These are phyloP conservation scores for Chironomus riparius DNA, from an alignment of 2,888 invertebrate species.

Conservation along the genomic window DNA sequence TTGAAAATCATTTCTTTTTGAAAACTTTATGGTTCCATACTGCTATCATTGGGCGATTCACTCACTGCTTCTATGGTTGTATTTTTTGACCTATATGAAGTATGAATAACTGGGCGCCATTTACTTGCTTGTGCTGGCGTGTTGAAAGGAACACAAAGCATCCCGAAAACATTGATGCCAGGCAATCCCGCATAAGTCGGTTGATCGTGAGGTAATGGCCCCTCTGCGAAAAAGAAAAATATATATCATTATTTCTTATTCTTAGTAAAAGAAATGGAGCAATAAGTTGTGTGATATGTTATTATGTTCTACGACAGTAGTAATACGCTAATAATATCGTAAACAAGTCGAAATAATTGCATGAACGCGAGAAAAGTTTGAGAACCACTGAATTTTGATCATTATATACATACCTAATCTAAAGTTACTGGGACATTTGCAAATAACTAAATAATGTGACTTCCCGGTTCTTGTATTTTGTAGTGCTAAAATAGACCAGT, in stretches of 20 bases:
- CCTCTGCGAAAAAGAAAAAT: constrained; percentile 51
- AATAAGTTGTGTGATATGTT: too few species aligned
- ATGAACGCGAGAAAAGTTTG: too few species aligned
- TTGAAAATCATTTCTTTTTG: too few species aligned
- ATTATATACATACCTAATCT: constrained; percentile 61
- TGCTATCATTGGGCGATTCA: neutral
- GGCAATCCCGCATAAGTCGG: constrained; percentile 90
- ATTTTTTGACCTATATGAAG: constrained; percentile 23
- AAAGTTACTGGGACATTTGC: constrained; percentile 77
- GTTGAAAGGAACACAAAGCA: constrained; percentile 65
- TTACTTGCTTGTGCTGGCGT: neutral
- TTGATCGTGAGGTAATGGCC: constrained; percentile 89
- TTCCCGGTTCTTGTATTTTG: constrained; percentile 89
- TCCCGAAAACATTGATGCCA: constrained; percentile 85
- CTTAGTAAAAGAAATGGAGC: too few species aligned
- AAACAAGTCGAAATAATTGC: too few species aligned
- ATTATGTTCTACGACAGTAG: too few species aligned
- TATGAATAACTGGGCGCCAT: constrained; percentile 19
- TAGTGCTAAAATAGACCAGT: constrained; percentile 83
- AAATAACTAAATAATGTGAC: constrained; percentile 87
- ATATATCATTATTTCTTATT: too few species aligned
- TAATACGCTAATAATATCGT: too few species aligned
- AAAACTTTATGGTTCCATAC: neutral
- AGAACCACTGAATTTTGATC: too few species aligned
- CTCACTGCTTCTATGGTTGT: constrained; percentile 18